Conservation (phyloP, 2,888 invertebrate species). For the Cyclophora albipunctata region DNA sequence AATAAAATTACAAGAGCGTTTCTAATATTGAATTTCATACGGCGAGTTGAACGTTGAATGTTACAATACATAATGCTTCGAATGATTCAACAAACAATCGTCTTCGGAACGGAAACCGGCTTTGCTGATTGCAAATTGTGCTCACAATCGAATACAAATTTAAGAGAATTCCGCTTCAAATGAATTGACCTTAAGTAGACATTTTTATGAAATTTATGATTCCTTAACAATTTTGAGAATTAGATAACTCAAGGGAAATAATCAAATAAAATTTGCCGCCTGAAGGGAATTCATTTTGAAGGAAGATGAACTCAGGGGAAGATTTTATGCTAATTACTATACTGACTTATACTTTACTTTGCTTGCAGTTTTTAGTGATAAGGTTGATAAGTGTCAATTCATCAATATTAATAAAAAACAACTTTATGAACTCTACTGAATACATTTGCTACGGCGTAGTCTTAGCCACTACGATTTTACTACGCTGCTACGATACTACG, state of each 20-base stretch:
- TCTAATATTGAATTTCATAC: slow-evolving; percentile 18
- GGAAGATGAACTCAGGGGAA: no score
- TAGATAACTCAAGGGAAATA: slow-evolving; percentile 3
- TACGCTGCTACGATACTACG: no score
- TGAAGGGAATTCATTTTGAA: slow-evolving; percentile 6
- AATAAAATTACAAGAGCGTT: neutral
- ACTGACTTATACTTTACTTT: no score
- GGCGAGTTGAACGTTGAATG: slow-evolving; percentile 16
- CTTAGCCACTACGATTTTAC: no score
- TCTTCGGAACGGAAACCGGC: slow-evolving; percentile 45
- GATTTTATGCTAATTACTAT: no score
- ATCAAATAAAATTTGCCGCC: slow-evolving; percentile 1
- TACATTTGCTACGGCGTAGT: no score
- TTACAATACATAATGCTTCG: slow-evolving; percentile 35
- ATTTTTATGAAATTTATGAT: slow-evolving; percentile 35
- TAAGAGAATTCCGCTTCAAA: slow-evolving; percentile 51
- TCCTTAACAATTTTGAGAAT: slow-evolving; percentile 13
- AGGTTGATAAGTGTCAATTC: no score
- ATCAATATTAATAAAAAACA: no score
- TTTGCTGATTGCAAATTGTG: slow-evolving; percentile 67
- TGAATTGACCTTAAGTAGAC: slow-evolving; percentile 45
- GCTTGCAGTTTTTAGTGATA: no score
- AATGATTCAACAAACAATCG: slow-evolving; percentile 45
- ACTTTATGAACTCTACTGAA: no score
- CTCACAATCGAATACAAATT: slow-evolving; percentile 61